Evolutionary conservation across 2,113 vertebrate species (phyloP).

Genomic region (Asarcornis scutulata): DNA sequence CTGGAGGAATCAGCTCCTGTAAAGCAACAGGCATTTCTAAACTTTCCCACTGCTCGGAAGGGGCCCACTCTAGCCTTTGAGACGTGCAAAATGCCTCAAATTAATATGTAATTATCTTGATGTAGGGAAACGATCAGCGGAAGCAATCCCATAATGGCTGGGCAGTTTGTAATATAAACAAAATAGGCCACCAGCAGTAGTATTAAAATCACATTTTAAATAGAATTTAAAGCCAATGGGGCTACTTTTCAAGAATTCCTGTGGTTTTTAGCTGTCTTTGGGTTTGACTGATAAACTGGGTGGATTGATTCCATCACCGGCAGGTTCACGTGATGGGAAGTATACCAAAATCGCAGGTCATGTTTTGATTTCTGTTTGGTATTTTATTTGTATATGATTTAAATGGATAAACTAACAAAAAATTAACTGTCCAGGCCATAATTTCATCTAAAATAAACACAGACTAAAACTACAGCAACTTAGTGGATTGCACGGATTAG

Average conservation of each 20-base stretch:
- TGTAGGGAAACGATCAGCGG: neutral
- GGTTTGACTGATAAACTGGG: neutral
- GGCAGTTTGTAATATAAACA: neutral
- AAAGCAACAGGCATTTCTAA: neutral
- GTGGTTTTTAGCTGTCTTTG: neutral
- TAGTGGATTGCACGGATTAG: conserved; percentile 47
- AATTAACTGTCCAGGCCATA: conserved; percentile 7
- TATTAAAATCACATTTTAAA: neutral
- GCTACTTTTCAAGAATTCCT: neutral
- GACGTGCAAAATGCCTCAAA: neutral
- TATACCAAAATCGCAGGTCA: neutral
- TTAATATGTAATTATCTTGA: neutral
- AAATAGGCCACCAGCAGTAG: neutral
- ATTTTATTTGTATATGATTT: conserved; percentile 13
- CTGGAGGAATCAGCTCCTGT: neutral
- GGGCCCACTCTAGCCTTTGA: neutral
- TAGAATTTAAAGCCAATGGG: neutral
- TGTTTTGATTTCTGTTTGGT: conserved; percentile 15
- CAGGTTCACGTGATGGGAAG: neutral
- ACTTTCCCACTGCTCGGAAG: accelerated
- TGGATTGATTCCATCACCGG: neutral
- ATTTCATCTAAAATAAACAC: conserved; percentile 49
- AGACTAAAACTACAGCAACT: conserved; percentile 19
- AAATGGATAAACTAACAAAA: conserved; percentile 28
- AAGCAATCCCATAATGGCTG: neutral